These are phyloP conservation scores for Rhyacophila evoluta DNA, from an alignment of 2,888 invertebrate genomes.

Conservation along the genomic window DNA sequence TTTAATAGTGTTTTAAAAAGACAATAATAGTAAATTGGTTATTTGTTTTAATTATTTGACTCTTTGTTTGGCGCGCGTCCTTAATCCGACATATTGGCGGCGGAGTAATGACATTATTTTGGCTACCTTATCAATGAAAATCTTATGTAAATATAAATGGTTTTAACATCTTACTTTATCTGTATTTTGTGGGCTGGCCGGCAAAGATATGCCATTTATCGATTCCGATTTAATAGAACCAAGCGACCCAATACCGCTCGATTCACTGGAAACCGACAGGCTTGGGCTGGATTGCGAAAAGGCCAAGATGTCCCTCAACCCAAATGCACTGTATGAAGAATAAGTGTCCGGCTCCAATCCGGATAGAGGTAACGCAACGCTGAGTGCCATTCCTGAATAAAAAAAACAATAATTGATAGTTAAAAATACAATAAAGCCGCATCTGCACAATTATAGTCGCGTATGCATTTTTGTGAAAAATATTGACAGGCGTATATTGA, in stretches of 20 bases:
- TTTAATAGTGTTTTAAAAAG: too few species aligned
- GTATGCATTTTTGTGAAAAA: slow-evolving; percentile 39
- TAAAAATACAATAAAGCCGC: background rate
- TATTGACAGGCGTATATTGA: slow-evolving; percentile 43
- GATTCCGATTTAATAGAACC: slow-evolving; percentile 70
- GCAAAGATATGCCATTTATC: slow-evolving; percentile 64
- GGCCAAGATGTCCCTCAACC: slow-evolving; percentile 59
- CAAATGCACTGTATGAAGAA: slow-evolving; percentile 66
- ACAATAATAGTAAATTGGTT: too few species aligned
- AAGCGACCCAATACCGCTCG: slow-evolving; percentile 73
- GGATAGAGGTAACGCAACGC: slow-evolving; percentile 72
- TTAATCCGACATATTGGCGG: background rate
- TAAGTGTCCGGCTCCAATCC: slow-evolving; percentile 71
- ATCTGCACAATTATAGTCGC: slow-evolving; percentile 39
- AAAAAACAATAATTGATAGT: background rate
- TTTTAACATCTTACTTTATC: slow-evolving; percentile 63
- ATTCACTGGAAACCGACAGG: slow-evolving; percentile 73
- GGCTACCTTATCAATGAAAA: background rate
- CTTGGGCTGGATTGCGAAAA: slow-evolving; percentile 67
- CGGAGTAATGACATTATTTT: background rate
- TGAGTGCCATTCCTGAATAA: slow-evolving; percentile 71
- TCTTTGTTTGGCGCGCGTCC: background rate
- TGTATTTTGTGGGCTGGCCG: slow-evolving; percentile 70
- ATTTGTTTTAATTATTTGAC: background rate
- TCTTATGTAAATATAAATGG: background rate